Percentiles rank a stretch among this genome's conserved stretches.
These are phyloP conservation scores for Drosophila helvetica DNA, from an alignment of 2,888 invertebrate genomes.

Conservation along the genomic window DNA sequence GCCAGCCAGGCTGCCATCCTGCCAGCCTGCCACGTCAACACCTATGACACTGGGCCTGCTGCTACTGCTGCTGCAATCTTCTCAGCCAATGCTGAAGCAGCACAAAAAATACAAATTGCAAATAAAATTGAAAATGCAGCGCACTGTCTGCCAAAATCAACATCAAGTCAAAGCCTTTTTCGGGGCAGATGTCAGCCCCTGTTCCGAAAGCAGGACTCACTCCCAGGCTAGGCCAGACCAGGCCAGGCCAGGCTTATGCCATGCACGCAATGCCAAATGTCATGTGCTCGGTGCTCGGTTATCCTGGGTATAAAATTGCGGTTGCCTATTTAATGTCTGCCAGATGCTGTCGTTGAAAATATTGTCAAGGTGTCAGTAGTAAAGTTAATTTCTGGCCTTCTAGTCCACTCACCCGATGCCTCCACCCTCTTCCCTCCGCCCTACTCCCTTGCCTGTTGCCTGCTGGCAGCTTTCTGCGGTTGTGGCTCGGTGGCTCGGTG, in stretches of 20 bases:
- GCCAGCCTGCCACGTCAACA: conserved; percentile 56
- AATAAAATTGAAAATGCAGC: conserved; percentile 64
- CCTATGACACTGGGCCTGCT: conserved; percentile 55
- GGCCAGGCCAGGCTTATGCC: conserved; percentile 41
- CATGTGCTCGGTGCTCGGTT: conserved; percentile 36
- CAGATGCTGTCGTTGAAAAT: conserved; percentile 52
- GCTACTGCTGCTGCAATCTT: conserved; percentile 20
- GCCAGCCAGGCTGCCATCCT: too few relatives aligned
- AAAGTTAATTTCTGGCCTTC: conserved; percentile 70
- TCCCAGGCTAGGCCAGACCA: background rate
- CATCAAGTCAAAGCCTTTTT: conserved; percentile 56
- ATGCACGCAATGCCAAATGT: conserved; percentile 64
- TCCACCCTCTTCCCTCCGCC: conserved; percentile 3
- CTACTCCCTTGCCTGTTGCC: background rate
- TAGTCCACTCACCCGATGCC: conserved; percentile 10
- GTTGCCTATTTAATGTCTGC: conserved; percentile 46
- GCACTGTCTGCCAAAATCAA: conserved; percentile 72
- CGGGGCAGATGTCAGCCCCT: conserved; percentile 14
- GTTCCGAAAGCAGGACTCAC: background rate
- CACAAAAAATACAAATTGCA: conserved; percentile 60
- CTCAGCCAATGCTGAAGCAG: conserved; percentile 61
- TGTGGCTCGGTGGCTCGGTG: conserved; percentile 46
- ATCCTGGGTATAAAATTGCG: conserved; percentile 32
- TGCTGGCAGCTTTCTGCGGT: conserved; percentile 47
- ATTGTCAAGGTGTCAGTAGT: conserved; percentile 78